Evolutionary conservation across 2,888 invertebrate species (phyloP).

Genomic region (Falcaria lacertinaria): DNA sequence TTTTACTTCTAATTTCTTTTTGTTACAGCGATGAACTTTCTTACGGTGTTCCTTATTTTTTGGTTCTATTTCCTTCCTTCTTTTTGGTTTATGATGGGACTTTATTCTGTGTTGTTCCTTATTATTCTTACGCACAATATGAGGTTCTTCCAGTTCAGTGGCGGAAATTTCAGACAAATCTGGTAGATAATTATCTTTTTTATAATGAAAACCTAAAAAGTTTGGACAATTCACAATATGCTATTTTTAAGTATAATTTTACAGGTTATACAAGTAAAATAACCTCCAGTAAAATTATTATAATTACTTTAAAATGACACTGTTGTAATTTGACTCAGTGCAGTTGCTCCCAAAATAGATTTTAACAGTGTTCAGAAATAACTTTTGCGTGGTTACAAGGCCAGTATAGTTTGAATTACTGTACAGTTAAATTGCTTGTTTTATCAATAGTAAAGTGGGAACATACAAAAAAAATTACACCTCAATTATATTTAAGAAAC

Average conservation of each 20-base stretch:
- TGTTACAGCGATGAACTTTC: conserved; percentile 32
- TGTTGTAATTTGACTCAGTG: background rate
- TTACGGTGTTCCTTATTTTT: conserved; percentile 41
- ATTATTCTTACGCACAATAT: conserved; percentile 16
- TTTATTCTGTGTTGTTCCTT: conserved; percentile 33
- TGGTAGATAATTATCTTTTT: conserved; percentile 28
- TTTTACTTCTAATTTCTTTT: conserved; percentile 41
- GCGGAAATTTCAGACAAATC: conserved; percentile 59
- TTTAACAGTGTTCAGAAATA: conserved; percentile 14
- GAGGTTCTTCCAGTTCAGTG: conserved; percentile 47
- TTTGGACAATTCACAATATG: conserved; percentile 10
- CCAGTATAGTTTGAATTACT: too few relatives aligned
- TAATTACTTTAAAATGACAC: too few relatives aligned
- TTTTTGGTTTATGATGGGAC: conserved; percentile 40
- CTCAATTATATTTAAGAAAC: too few relatives aligned
- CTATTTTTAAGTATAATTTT: too few relatives aligned
- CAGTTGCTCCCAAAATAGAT: conserved; percentile 26
- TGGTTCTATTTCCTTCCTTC: conserved; percentile 34
- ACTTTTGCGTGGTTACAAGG: too few relatives aligned
- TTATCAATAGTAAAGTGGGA: too few relatives aligned
- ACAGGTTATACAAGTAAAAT: too few relatives aligned
- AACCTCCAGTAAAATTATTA: too few relatives aligned
- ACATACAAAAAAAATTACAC: too few relatives aligned
- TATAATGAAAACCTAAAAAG: conserved; percentile 37
- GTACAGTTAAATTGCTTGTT: too few relatives aligned